Conservation (phyloP, 2,888 invertebrate species). For the Lasiommata megera region DNA sequence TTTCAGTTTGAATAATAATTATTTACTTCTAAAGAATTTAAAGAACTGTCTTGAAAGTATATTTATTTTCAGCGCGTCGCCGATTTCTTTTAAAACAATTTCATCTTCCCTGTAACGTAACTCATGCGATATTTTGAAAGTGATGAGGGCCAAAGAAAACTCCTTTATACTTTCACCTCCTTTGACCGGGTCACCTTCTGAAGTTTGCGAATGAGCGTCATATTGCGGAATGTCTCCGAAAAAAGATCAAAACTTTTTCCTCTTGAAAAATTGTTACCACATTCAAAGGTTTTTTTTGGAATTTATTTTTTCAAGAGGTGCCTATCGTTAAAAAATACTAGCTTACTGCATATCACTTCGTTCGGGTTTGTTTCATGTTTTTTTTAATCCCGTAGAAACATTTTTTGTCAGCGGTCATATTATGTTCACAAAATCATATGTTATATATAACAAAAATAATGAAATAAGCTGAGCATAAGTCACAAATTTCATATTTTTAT, state of each 20-base stretch:
- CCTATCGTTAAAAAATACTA: too few relatives aligned
- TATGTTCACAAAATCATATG: too few relatives aligned
- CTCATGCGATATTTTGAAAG: slow-evolving; percentile 42
- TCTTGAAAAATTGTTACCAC: slow-evolving; percentile 25
- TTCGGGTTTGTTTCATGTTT: too few relatives aligned
- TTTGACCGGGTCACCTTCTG: slow-evolving; percentile 63
- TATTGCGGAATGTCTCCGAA: slow-evolving; percentile 58
- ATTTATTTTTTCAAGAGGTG: background rate
- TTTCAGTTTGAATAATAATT: too few relatives aligned
- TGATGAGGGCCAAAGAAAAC: slow-evolving; percentile 44
- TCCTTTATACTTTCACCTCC: slow-evolving; percentile 54
- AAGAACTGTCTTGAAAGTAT: slow-evolving; percentile 7
- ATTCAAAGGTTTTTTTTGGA: slow-evolving; percentile 23
- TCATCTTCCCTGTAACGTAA: slow-evolving; percentile 27
- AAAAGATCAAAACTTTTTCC: slow-evolving; percentile 57
- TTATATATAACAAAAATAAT: too few relatives aligned
- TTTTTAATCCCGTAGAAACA: too few relatives aligned
- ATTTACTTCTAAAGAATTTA: background rate
- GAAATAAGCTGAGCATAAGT: too few relatives aligned
- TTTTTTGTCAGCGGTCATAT: too few relatives aligned
- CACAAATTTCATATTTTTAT: too few relatives aligned
- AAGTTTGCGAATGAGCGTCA: slow-evolving; percentile 54
- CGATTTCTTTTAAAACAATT: slow-evolving; percentile 29
- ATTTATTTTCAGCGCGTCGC: slow-evolving; percentile 12
- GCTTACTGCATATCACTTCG: too few relatives aligned